phyloP scores from a whole-genome alignment of 2,888 invertebrate genomes.

The Eristalis intricaria region DNA sequence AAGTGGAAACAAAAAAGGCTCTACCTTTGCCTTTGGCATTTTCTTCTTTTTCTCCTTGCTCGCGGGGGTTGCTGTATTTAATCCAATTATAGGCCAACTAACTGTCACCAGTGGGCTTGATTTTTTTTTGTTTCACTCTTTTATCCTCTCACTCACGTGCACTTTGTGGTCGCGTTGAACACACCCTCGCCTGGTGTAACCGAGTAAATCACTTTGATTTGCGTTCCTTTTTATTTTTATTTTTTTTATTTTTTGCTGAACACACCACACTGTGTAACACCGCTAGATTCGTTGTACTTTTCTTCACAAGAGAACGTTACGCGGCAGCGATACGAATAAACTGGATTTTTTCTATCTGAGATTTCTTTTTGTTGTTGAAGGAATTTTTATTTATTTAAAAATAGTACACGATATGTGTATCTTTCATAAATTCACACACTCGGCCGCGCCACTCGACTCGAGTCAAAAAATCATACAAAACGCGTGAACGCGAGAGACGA shows the following conservation, averaged over 20 bases:
- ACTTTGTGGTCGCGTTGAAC: slow-evolving; percentile 11
- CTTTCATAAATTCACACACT: slow-evolving; percentile 30
- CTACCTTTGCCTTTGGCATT: slow-evolving; percentile 54
- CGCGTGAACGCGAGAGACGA: background rate
- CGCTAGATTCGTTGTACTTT: slow-evolving; percentile 4
- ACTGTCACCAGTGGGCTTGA: slow-evolving; percentile 15
- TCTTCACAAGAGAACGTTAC: slow-evolving; percentile 1
- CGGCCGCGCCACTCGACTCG: background rate
- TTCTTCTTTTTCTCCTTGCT: slow-evolving; percentile 10
- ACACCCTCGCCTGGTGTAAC: background rate
- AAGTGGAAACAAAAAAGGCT: background rate
- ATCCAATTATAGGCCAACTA: slow-evolving; percentile 69
- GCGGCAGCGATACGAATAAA: background rate
- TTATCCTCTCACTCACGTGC: slow-evolving; percentile 5
- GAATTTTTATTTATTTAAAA: slow-evolving; percentile 27
- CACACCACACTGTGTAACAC: slow-evolving; percentile 20
- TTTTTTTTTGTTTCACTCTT: background rate
- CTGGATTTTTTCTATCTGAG: background rate
- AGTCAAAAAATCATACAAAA: background rate
- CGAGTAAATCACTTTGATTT: background rate
- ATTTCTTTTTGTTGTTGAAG: background rate
- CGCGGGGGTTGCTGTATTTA: slow-evolving; percentile 24
- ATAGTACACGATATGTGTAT: slow-evolving; percentile 35
- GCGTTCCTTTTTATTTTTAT: no score
- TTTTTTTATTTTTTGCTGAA: slow-evolving; percentile 11